Conservation (phyloP, 2,113 vertebrate genomes). For the Rhabdomys dilectus region DNA sequence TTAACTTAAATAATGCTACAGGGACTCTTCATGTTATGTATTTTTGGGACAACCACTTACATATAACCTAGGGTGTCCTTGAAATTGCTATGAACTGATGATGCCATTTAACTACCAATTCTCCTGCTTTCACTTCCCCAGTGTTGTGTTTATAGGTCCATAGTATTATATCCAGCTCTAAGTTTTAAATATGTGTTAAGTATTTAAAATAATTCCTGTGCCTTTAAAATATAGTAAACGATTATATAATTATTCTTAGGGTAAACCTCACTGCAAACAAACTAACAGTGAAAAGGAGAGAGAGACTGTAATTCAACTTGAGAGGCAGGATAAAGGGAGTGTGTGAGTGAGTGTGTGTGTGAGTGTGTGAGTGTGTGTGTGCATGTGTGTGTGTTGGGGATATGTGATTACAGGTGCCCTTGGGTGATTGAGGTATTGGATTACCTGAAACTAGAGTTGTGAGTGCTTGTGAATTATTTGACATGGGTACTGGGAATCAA, state of each 20-base stretch:
- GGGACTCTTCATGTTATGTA: not conserved
- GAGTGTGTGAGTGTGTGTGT: not conserved
- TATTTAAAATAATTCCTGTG: not conserved
- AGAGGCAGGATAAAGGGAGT: not conserved
- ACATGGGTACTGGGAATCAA: not conserved
- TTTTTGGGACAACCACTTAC: not conserved
- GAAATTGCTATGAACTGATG: not conserved
- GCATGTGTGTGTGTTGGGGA: not conserved
- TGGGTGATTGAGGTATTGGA: not conserved
- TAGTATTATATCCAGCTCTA: not conserved
- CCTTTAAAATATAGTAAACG: not conserved
- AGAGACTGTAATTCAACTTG: not conserved
- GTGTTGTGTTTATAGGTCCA: not conserved
- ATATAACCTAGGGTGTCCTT: not conserved
- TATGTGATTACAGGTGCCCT: not conserved
- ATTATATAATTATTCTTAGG: not conserved
- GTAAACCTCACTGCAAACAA: not conserved
- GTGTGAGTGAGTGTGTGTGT: not conserved
- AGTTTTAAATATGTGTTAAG: conserved; percentile 11
- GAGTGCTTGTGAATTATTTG: not conserved
- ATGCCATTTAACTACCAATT: not conserved
- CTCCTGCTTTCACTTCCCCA: not conserved
- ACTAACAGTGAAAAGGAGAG: not conserved
- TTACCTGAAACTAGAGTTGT: not conserved
- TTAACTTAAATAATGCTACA: not conserved